Evolutionary conservation across 2,888 invertebrate species (phyloP).

Genomic region (Drosophila anomalata): DNA sequence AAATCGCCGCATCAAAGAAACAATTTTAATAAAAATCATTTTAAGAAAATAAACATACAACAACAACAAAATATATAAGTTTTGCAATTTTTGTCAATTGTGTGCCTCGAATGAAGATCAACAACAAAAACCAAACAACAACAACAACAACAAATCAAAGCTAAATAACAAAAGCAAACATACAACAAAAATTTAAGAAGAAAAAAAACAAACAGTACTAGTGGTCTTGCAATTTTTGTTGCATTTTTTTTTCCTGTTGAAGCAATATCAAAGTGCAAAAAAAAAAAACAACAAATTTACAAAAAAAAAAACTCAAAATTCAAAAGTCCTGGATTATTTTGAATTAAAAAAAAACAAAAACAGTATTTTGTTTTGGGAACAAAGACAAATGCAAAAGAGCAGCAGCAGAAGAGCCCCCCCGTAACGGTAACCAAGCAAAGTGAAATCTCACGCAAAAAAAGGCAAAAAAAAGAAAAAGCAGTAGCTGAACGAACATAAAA

Average conservation of each 20-base stretch:
- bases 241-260: constrained; percentile 40
- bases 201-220: background rate
- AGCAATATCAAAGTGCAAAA: constrained; percentile 9
- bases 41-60: background rate
- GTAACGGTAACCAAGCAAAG: constrained; percentile 55
- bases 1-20: constrained; percentile 2
- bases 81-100: constrained; percentile 49
- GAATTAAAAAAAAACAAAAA: constrained; percentile 58
- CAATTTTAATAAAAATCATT: constrained; percentile 36
- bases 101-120: constrained; percentile 55
- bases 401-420: constrained; percentile 24
- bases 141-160: constrained; percentile 5
- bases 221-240: constrained; percentile 43
- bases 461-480: constrained; percentile 4
- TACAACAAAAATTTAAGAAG: background rate
- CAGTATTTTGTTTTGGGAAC: constrained; percentile 60
- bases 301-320: constrained; percentile 53
- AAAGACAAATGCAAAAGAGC: constrained; percentile 27
- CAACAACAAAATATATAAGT: constrained; percentile 18
- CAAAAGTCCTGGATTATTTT: constrained; percentile 82
- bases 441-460: constrained; percentile 68
- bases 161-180: background rate
- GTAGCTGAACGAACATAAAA: constrained; percentile 32
- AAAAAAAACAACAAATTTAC: background rate
- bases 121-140: background rate